Evolutionary conservation across 2,113 vertebrate species (phyloP).

Genomic region (Psittacula cyanocephala): DNA sequence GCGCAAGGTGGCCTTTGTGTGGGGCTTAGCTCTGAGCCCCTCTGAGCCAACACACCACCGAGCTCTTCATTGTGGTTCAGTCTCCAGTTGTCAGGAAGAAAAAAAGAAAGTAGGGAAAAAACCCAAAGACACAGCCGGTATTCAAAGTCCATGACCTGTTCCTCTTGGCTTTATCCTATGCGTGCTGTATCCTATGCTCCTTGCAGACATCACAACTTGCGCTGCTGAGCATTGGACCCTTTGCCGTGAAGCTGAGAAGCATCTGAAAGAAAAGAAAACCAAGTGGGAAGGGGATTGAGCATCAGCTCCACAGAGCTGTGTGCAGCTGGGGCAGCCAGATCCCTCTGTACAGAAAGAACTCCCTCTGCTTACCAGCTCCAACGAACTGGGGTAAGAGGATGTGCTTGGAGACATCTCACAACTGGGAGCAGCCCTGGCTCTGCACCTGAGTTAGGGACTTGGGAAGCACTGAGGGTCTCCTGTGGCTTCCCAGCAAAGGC

Average conservation of each 20-base stretch:
- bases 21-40: neutral
- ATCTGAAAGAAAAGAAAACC: slow-evolving; percentile 73
- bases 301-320: neutral
- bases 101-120: neutral
- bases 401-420: neutral
- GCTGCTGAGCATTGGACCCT: slow-evolving; percentile 73
- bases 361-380: neutral
- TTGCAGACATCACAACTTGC: slow-evolving; percentile 76
- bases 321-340: neutral
- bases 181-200: neutral
- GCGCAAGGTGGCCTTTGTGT: neutral
- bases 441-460: neutral
- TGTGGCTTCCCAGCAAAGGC: neutral
- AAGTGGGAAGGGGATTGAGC: neutral
- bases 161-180: slow-evolving; percentile 1
- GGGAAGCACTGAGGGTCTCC: neutral
- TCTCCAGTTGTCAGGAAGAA: slow-evolving; percentile 12
- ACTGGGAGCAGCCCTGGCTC: neutral
- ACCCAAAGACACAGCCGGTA: neutral
- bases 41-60: slow-evolving; percentile 16
- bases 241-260: slow-evolving; percentile 80
- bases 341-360: neutral
- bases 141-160: neutral
- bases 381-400: neutral
- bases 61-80: neutral